phyloP scores from a whole-genome alignment of 2,888 invertebrate species.

The Drosophila anomalata region DNA sequence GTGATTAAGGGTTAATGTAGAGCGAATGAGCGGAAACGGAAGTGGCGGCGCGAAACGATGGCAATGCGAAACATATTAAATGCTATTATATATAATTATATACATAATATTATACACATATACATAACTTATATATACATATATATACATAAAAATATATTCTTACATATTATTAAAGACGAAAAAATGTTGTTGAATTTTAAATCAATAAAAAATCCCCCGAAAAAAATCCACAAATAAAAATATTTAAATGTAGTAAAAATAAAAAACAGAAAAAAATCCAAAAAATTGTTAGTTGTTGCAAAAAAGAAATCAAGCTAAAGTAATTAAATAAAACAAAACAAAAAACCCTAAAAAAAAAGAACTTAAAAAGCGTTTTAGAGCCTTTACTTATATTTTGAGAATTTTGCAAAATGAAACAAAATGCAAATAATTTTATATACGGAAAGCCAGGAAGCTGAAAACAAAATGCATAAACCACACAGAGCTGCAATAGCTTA shows the following conservation, averaged over 20 bases:
- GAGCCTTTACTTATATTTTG: constrained; percentile 82
- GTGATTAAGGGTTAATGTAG: constrained; percentile 15
- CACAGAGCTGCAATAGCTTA: constrained; percentile 50
- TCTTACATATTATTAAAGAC: constrained; percentile 66
- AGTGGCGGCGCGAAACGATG: constrained; percentile 28
- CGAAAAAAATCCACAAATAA: constrained; percentile 48
- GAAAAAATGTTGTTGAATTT: constrained; percentile 75
- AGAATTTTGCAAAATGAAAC: constrained; percentile 70
- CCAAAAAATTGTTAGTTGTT: constrained; percentile 77
- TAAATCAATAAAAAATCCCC: constrained; percentile 60
- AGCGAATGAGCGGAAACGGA: constrained; percentile 13
- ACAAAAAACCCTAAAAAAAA: constrained; percentile 39
- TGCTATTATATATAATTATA: constrained; percentile 66
- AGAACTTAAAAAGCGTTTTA: constrained; percentile 72
- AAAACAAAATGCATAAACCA: constrained; percentile 39
- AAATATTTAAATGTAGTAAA: constrained; percentile 56
- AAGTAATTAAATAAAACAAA: constrained; percentile 55
- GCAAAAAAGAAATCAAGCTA: constrained; percentile 58
- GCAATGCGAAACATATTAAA: constrained; percentile 72
- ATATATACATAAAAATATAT: constrained; percentile 62
- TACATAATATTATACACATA: constrained; percentile 62
- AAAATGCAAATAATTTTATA: constrained; percentile 74
- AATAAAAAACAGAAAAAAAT: constrained; percentile 31
- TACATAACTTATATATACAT: constrained; percentile 56
- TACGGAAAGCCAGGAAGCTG: constrained; percentile 28